Conservation (phyloP, 2,113 vertebrate genomes). For the Apistogramma diplotaenia region DNA sequence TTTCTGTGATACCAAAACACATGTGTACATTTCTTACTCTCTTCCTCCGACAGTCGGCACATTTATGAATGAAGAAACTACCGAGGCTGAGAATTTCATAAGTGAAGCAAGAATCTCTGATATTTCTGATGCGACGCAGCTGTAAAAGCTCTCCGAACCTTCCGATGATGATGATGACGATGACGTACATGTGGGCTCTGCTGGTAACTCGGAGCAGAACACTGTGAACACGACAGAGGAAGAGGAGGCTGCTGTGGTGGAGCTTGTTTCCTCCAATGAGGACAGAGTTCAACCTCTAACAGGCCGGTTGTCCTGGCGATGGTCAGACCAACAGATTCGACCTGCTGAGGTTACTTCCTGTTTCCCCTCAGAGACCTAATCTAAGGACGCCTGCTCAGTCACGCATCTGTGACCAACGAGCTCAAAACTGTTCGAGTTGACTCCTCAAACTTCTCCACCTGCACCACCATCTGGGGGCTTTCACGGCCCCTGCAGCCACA, state of each 20-base stretch:
- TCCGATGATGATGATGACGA: background rate
- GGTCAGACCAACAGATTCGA: background rate
- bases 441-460: background rate
- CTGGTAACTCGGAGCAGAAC: background rate
- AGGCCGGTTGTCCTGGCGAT: background rate
- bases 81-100: fast-evolving
- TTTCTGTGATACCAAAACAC: background rate
- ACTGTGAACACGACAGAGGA: background rate
- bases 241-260: background rate
- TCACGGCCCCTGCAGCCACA: no score
- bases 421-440: background rate
- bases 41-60: background rate
- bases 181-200: background rate
- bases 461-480: background rate
- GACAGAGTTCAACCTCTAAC: background rate
- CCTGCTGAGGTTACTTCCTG: fast-evolving
- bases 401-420: no score
- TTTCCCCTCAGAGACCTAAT: background rate
- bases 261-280: background rate
- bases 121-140: background rate
- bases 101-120: background rate
- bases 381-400: background rate
- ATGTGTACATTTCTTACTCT: background rate
- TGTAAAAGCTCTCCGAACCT: fast-evolving
- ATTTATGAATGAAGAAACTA: background rate